Evolutionary conservation across 2,888 invertebrate species (phyloP).

Genomic region (Athetis lepigone): DNA sequence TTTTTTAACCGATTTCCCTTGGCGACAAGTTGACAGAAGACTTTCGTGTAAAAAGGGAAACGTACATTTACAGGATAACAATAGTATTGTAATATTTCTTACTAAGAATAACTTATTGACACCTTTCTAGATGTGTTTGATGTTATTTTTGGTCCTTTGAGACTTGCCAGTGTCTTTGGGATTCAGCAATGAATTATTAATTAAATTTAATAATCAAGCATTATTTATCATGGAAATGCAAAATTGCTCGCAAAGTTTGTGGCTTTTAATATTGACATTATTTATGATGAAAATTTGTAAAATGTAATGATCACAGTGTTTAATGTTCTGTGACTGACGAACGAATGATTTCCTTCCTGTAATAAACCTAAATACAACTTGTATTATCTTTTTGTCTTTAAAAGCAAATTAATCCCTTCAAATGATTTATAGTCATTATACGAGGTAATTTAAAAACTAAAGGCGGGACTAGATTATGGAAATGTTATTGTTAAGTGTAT

Average conservation of each 20-base stretch:
- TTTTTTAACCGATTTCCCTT: constrained; percentile 23
- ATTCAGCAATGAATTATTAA: not conserved
- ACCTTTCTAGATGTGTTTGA: not conserved
- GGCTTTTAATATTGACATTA: constrained; percentile 9
- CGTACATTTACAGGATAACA: not conserved
- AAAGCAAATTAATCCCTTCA: constrained; percentile 13
- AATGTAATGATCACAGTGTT: constrained; percentile 8
- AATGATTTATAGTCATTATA: constrained; percentile 22
- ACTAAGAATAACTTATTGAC: constrained; percentile 9
- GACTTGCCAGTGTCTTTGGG: not conserved
- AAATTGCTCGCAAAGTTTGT: not conserved
- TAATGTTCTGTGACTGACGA: constrained; percentile 9
- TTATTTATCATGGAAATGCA: constrained; percentile 6
- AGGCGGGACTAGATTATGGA: too few relatives aligned
- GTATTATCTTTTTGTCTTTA: not conserved
- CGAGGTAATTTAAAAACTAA: too few relatives aligned
- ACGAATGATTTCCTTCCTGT: constrained; percentile 18
- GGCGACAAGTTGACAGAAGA: constrained; percentile 14
- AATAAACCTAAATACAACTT: constrained; percentile 25
- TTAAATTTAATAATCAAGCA: not conserved
- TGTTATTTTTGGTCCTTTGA: not conserved
- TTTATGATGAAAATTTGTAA: constrained; percentile 26
- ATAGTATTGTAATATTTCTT: not conserved
- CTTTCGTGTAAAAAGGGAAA: constrained; percentile 2
- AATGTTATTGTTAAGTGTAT: too few relatives aligned